These are phyloP conservation scores for Haliclystus octoradiatus DNA, from an alignment of 30 jellyfish, hydroid and myxozoan species.

Conservation along the genomic window DNA sequence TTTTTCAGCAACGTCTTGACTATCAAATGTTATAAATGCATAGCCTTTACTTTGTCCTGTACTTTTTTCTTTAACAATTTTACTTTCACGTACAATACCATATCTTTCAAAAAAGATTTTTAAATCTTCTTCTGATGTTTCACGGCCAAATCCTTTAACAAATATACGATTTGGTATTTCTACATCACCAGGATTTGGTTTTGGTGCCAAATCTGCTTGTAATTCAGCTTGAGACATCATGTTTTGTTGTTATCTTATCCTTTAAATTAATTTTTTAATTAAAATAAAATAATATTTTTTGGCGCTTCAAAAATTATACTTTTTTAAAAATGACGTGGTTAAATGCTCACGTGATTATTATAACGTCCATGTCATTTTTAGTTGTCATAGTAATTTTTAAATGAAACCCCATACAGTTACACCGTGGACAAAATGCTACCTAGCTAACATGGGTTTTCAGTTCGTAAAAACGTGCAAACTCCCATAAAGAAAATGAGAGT, in stretches of 20 bases:
- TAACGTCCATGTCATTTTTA: not conserved
- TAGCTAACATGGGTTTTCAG: no score
- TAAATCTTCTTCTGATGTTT: constrained; percentile 89
- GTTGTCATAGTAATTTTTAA: not conserved
- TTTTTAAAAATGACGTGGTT: not conserved
- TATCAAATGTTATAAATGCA: constrained; percentile 89
- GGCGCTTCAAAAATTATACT: not conserved
- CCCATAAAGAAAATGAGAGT: no score
- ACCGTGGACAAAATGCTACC: no score
- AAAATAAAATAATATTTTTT: no score
- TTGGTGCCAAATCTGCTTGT: constrained; percentile 34
- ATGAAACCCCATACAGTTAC: no score
- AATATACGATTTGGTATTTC: constrained; percentile 96
- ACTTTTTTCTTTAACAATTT: constrained; percentile 73
- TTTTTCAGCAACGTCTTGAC: constrained; percentile 91
- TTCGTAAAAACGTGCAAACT: no score
- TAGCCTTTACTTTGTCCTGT: constrained; percentile 67
- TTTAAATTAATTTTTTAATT: no score
- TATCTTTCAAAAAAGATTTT: constrained; percentile 62
- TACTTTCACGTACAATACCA: constrained; percentile 94
- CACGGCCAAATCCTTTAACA: constrained; percentile 96
- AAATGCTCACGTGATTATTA: not conserved
- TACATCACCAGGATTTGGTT: constrained; percentile 87
- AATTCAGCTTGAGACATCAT: not conserved
- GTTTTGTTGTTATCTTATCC: not conserved